These are phyloP conservation scores for Takifugu rubripes DNA, from an alignment of 2,797 vertebrate species.

Conservation along the genomic window DNA sequence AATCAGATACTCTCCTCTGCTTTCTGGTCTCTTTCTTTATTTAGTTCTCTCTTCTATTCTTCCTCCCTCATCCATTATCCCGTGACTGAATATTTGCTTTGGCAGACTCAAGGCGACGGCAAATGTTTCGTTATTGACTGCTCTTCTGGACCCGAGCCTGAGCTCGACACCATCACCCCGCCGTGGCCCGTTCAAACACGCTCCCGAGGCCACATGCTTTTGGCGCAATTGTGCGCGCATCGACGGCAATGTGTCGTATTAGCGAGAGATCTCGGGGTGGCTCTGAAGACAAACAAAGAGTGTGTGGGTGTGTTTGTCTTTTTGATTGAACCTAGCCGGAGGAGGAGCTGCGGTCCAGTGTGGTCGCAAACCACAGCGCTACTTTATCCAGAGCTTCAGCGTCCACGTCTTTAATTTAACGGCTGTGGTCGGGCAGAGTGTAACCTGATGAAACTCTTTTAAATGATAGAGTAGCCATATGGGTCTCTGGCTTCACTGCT, in stretches of 20 bases:
- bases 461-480: constrained; percentile 79
- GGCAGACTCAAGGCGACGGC: constrained; percentile 41
- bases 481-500: constrained; percentile 53
- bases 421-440: constrained; percentile 66
- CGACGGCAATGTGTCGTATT: constrained; percentile 51
- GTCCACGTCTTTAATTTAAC: constrained; percentile 77
- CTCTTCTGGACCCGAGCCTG: constrained; percentile 29
- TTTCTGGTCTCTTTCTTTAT: constrained; percentile 26
- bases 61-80: constrained; percentile 50
- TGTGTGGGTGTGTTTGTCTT: constrained; percentile 42
- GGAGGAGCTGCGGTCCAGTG: constrained; percentile 57
- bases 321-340: constrained; percentile 64
- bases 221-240: constrained; percentile 16
- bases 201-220: constrained; percentile 1
- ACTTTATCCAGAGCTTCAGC: constrained; percentile 59
- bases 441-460: constrained; percentile 78
- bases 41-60: constrained; percentile 28
- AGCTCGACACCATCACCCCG: constrained; percentile 19
- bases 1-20: constrained; percentile 25
- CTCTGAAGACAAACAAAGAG: constrained; percentile 61
- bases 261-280: constrained; percentile 35
- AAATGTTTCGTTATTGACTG: constrained; percentile 43
- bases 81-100: constrained; percentile 64
- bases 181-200: constrained; percentile 9
- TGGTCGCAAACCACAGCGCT: constrained; percentile 56